Evolutionary conservation across 1,140 invertebrate genomes (phyloP), one percentile per base, ranked within the genome.

Genomic region (Chlorops oryzae): DNA sequence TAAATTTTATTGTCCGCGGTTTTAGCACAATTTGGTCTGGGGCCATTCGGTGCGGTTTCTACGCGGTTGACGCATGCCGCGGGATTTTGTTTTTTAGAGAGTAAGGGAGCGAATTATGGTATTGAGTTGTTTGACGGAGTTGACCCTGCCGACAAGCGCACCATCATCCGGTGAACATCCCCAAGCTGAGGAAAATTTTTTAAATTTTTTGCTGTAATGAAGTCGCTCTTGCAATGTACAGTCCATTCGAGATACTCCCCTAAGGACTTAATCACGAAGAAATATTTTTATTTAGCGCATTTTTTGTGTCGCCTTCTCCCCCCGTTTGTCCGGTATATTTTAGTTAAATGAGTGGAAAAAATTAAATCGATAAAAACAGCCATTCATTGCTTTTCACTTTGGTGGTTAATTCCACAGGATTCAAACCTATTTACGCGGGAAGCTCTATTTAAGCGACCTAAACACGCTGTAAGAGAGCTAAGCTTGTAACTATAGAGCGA

Each of bases 271-370:
- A 65, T 59, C 65, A 56, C 61, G 57, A 56, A 64, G 59, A 68
- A 68, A 68, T 68, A 68, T 68, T 68, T 68, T 62, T 59, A 59
- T 63, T 67, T 55, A n/a, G n/a, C 47, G 41, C 48, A 47, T 28
- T 38, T 42, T 40, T 3, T 39, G 13, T 32, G 17, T 39, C 56
- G 9, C 47, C 40, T 34, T 34, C 25, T 37, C 21, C 42, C 25
- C n/a, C 6, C 20, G 6, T 44, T 37, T 25, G 7, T 39, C 25
- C 51, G 13, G 27, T 45, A 42, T 59, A 60, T 65, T 62, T 68
- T 63, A 67, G 61, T 62, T 67, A 67, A 67, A 67, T 67, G 64
- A 65, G 61, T 63, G 57, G 57, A 65, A 68, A 60, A 68, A 68
- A 68, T 63, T 68, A 68, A 68, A 68, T 68, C 65, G 65, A 67